A percentile compares a stretch with the other conserved stretches of the same genome.
Conservation (phyloP, 2,888 invertebrate species). For the Cheilosia variabilis region DNA sequence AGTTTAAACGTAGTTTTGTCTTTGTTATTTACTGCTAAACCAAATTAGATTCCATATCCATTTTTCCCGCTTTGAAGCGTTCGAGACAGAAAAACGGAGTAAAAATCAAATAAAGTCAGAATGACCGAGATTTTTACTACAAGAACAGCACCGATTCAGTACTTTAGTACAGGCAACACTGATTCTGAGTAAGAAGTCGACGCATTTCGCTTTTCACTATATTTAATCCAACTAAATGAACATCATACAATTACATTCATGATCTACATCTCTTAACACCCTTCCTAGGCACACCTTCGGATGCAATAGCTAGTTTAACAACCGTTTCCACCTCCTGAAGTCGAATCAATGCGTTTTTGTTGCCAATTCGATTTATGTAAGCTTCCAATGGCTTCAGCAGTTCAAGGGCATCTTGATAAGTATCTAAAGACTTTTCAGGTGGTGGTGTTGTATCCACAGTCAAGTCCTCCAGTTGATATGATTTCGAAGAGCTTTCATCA, state of each 20-base stretch:
- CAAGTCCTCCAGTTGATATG: background rate
- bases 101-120: too few species aligned
- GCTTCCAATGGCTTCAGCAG: conserved; percentile 81
- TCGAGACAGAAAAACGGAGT: too few species aligned
- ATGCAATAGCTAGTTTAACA: background rate
- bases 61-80: too few species aligned
- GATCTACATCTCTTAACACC: background rate
- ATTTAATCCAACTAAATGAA: background rate
- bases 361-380: conserved; percentile 59
- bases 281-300: background rate
- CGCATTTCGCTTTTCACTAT: background rate
- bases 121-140: too few species aligned
- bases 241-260: background rate
- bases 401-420: conserved; percentile 80
- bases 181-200: background rate
- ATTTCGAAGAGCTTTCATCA: background rate
- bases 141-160: background rate
- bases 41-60: too few species aligned
- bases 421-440: conserved; percentile 71
- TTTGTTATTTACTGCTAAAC: too few species aligned
- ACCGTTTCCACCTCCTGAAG: conserved; percentile 40
- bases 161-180: background rate
- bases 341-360: conserved; percentile 30
- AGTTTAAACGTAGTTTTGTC: too few species aligned
- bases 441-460: conserved; percentile 2